Evolutionary conservation across 53 echinoderm and acorn worm genomes (phyloP).

Genomic region (Holothuria leucospilota): DNA sequence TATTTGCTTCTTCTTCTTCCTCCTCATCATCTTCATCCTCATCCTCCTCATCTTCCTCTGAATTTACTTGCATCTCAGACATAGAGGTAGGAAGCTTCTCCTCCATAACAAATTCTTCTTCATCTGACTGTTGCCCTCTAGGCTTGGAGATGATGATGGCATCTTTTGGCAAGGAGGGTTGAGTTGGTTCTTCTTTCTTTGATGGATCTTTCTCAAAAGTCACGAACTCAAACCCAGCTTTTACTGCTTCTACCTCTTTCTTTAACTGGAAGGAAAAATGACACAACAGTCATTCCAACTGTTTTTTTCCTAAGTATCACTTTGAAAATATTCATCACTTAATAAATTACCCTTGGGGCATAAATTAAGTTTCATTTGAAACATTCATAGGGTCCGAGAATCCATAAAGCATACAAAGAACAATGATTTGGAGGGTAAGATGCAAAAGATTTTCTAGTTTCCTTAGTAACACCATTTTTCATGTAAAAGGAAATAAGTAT

Average conservation of each 20-base stretch:
- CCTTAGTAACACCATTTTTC: no score
- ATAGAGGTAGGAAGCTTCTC: background rate
- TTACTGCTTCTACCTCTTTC: slow-evolving; percentile 79
- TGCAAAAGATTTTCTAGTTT: no score
- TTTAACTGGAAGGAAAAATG: slow-evolving; percentile 73
- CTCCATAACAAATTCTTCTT: background rate
- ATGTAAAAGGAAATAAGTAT: no score
- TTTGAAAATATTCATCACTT: background rate
- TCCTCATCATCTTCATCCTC: slow-evolving; percentile 48
- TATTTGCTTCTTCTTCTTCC: slow-evolving; percentile 36
- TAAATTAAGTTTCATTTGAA: background rate
- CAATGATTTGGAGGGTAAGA: no score
- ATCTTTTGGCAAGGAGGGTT: slow-evolving; percentile 25
- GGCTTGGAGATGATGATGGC: slow-evolving; percentile 47
- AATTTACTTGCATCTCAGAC: slow-evolving; percentile 34
- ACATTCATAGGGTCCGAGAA: no score
- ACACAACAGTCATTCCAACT: background rate
- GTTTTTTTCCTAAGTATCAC: background rate
- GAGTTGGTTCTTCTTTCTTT: background rate
- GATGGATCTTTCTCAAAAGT: slow-evolving; percentile 21
- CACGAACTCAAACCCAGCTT: slow-evolving; percentile 93
- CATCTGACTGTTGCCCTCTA: background rate
- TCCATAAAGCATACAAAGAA: no score
- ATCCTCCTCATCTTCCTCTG: slow-evolving; percentile 43
- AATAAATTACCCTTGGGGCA: background rate